Base-by-base conservation (phyloP, 2,113 vertebrate species). In the Phycodurus eques region DNA sequence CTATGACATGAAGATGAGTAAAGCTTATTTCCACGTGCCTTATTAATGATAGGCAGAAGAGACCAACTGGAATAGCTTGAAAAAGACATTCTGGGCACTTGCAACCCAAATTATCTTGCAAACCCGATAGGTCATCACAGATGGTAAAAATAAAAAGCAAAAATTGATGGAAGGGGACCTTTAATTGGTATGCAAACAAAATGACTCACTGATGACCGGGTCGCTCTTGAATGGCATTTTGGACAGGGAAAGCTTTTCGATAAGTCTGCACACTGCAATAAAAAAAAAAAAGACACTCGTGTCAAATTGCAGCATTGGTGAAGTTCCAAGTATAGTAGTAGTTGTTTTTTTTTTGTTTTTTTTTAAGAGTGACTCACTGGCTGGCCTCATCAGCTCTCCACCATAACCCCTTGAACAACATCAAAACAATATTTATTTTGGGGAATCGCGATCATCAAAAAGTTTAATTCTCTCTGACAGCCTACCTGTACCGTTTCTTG, bases 351-450 rank as follows among this genome's bases (percentile, higher is more conserved):
- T 33, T 33, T 49, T 67, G 1, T 20, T 27, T 20, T 27, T 56
- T 70, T 42, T 33, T 64, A 44, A 54, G 3, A 4, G 44, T 35
- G 5, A 71, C 80, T 74, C 84, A 99, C 98, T 93, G 85, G 97
- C 96, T 47, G 94, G 94, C 83, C 94, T 94, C 96, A 99, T 98
- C 53, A 96, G 90, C 4, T 96, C 95, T 86, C 98, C 98, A 73
- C 95, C 96, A 19, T 96, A 94, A 12, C 98, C 97, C 91, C 98
- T 99, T 46, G 49, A n/a, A 42, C 22, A 8, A 0, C 53, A 62
- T 17, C 5, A 43, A 49, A 72, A 60, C 49, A 3, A 1, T 43
- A 12, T 0, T 56, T 43, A 33, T 2, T 43, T 15, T 1, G 60
- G 47, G 33, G 61, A 19, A 56, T 0, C 0, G 22, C 6, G 49